Conservation (phyloP, 2,113 vertebrate species). For the Brachirus orientalis region DNA sequence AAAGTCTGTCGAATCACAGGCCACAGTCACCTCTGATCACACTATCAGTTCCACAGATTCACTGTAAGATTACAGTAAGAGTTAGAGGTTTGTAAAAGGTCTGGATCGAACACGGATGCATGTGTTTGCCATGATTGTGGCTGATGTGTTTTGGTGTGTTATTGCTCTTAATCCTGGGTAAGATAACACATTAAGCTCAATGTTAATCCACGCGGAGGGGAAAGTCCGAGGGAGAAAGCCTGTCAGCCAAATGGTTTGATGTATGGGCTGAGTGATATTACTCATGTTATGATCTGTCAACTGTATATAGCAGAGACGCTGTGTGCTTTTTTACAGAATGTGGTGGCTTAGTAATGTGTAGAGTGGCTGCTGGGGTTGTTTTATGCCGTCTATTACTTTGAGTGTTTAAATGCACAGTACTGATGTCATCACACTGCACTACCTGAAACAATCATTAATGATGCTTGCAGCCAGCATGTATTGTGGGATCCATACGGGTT, state of each 20-base stretch:
- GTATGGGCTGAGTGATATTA: slow-evolving; percentile 20
- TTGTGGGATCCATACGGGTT: too few species aligned
- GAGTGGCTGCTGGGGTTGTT: too few species aligned
- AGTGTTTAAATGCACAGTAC: too few species aligned
- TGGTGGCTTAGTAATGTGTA: too few species aligned
- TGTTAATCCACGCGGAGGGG: slow-evolving; percentile 68
- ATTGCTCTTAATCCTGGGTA: slow-evolving; percentile 67
- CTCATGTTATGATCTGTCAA: slow-evolving; percentile 28
- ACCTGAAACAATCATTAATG: too few species aligned
- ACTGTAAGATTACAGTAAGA: neutral
- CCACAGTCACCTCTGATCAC: neutral
- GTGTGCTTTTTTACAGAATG: too few species aligned
- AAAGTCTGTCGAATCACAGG: too few species aligned
- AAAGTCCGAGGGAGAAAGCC: slow-evolving; percentile 24
- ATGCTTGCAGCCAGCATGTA: too few species aligned
- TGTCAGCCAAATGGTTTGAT: slow-evolving; percentile 39
- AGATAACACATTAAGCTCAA: slow-evolving; percentile 73
- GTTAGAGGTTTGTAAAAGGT: neutral
- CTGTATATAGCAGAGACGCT: neutral
- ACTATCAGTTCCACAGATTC: neutral
- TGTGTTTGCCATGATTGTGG: slow-evolving; percentile 13
- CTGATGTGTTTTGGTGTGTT: slow-evolving; percentile 49
- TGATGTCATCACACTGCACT: too few species aligned
- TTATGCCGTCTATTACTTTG: too few species aligned
- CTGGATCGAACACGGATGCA: slow-evolving; percentile 17